These are phyloP conservation scores for Catocala sponsa DNA, from an alignment of 2,888 invertebrate species.

Conservation along the genomic window DNA sequence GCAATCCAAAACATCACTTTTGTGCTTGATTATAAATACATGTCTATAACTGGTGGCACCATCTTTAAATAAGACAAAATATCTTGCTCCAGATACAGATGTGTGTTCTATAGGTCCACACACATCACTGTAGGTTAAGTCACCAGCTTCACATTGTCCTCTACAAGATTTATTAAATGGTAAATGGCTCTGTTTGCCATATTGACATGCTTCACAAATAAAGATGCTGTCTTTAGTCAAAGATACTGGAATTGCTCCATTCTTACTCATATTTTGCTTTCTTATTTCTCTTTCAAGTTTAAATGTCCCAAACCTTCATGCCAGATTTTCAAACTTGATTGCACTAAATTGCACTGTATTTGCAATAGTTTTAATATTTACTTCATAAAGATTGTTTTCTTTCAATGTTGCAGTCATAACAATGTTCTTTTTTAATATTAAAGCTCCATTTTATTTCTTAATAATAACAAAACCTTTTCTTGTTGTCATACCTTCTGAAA, in stretches of 20 bases:
- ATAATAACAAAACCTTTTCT: too few relatives aligned
- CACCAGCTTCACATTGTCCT: slow-evolving; percentile 8
- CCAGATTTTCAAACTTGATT: too few relatives aligned
- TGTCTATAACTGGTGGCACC: slow-evolving; percentile 9
- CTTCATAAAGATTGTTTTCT: not conserved
- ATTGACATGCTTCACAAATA: slow-evolving; percentile 2
- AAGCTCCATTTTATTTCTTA: too few relatives aligned
- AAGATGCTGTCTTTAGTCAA: too few relatives aligned
- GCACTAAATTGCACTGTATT: too few relatives aligned
- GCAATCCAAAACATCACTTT: too few relatives aligned
- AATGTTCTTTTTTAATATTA: too few relatives aligned
- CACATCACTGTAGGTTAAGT: slow-evolving; percentile 9
- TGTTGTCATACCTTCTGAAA: slow-evolving; percentile 1
- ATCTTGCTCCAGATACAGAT: slow-evolving; percentile 4
- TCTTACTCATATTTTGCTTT: too few relatives aligned
- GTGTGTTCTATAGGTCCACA: slow-evolving; percentile 5
- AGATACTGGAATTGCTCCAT: too few relatives aligned
- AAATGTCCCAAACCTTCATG: too few relatives aligned
- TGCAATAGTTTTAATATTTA: not conserved
- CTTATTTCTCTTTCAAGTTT: too few relatives aligned
- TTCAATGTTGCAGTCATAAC: too few relatives aligned
- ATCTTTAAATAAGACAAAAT: slow-evolving; percentile 12
- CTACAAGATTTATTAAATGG: slow-evolving; percentile 1
- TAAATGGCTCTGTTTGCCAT: slow-evolving; percentile 6
- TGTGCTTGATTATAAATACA: not conserved